A percentile compares a stretch with the other conserved stretches of the same genome.
Conservation (phyloP, 2,797 vertebrate species). For the Danio aesculapii region DNA sequence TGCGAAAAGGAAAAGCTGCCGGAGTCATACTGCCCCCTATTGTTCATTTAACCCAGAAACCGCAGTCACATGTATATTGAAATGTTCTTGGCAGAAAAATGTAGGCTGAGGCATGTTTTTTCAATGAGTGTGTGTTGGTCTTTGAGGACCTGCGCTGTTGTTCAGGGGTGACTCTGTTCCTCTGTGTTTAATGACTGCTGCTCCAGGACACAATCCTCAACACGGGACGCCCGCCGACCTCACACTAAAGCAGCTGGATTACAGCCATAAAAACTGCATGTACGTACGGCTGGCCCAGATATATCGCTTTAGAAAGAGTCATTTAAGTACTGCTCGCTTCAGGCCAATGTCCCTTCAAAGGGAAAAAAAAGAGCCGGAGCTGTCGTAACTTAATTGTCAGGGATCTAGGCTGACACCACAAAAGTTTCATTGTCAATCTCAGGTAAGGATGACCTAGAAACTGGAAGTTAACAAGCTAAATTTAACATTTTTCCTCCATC, state of each 20-base stretch:
- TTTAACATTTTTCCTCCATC: constrained; percentile 37
- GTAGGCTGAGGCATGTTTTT: no score
- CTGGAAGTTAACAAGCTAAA: constrained; percentile 30
- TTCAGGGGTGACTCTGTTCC: constrained; percentile 2
- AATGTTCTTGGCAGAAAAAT: no score
- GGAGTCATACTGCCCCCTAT: no score
- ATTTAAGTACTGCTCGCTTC: constrained; percentile 38
- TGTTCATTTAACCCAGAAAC: no score
- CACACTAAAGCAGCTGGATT: constrained; percentile 39
- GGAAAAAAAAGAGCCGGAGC: neutral
- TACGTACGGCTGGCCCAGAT: constrained; percentile 39
- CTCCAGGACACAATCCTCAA: constrained; percentile 24
- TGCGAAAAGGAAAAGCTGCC: no score
- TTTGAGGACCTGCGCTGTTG: neutral
- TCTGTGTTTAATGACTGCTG: constrained; percentile 27
- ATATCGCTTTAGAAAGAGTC: constrained; percentile 44
- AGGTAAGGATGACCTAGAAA: constrained; percentile 50
- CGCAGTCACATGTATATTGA: no score
- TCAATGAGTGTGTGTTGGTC: no score
- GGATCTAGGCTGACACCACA: constrained; percentile 53
- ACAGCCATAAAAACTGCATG: constrained; percentile 24
- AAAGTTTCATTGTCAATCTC: constrained; percentile 48
- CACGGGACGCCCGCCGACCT: constrained; percentile 22
- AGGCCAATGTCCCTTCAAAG: constrained; percentile 42
- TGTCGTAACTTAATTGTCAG: constrained; percentile 41